Percentiles rank a stretch among this genome's conserved stretches.
phyloP scores from a whole-genome alignment of 1,140 invertebrate genomes.

The Episyrphus balteatus region DNA sequence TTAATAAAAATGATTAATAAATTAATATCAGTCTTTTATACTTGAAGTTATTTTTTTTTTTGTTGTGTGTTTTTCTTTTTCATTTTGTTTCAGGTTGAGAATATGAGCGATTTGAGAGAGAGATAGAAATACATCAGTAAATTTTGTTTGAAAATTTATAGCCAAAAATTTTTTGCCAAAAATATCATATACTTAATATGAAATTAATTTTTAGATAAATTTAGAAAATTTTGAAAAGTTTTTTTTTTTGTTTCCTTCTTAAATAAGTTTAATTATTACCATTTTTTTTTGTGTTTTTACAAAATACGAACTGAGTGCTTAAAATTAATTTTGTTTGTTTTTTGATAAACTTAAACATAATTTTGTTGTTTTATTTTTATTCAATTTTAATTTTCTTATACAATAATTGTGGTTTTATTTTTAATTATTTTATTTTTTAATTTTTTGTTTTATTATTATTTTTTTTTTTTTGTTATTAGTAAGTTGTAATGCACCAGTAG shows the following conservation, averaged over 20 bases:
- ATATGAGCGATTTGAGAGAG: neutral
- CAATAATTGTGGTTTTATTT: neutral
- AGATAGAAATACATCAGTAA: too few species aligned
- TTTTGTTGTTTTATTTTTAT: neutral
- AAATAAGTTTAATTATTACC: neutral
- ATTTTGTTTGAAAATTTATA: slow-evolving; percentile 2
- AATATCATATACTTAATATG: neutral
- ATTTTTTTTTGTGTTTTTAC: neutral
- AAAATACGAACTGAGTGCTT: slow-evolving; percentile 1
- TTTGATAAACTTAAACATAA: neutral
- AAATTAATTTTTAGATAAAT: slow-evolving; percentile 3
- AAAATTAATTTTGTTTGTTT: slow-evolving; percentile 1
- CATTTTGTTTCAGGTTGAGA: neutral
- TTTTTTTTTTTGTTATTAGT: neutral
- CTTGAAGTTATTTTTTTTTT: neutral
- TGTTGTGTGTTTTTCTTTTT: neutral
- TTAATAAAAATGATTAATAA: neutral
- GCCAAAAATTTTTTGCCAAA: slow-evolving; percentile 4
- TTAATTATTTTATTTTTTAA: neutral
- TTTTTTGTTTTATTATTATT: neutral
- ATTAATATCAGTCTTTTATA: neutral
- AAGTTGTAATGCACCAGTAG: neutral
- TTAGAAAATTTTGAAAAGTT: neutral
- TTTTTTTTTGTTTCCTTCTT: too few species aligned
- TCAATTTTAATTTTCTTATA: neutral